phyloP scores from a whole-genome alignment of 2,797 vertebrate genomes.

The Anomalospiza imberbis region DNA sequence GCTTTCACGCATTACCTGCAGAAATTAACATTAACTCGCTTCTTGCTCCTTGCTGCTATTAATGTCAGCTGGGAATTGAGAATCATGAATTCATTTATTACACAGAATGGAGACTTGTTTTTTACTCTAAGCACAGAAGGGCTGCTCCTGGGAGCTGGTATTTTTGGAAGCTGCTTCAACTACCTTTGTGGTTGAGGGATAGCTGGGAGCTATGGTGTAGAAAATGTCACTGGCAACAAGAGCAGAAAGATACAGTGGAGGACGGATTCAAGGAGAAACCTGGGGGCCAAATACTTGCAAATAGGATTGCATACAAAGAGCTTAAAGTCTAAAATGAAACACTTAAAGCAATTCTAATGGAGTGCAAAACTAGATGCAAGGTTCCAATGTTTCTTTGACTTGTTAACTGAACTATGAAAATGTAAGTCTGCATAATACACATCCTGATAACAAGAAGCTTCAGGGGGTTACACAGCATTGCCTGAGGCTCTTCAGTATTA shows the following conservation, averaged over 20 bases:
- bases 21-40: conserved; percentile 80
- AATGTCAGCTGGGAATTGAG: conserved; percentile 78
- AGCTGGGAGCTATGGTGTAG: conserved; percentile 75
- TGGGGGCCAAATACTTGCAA: conserved; percentile 70
- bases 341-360: conserved; percentile 62
- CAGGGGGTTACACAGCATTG: conserved; percentile 60
- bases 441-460: conserved; percentile 59
- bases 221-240: conserved; percentile 75
- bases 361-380: conserved; percentile 33
- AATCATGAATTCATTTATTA: conserved; percentile 82
- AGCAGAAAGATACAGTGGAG: conserved; percentile 63
- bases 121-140: conserved; percentile 73
- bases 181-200: conserved; percentile 80
- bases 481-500: conserved; percentile 54
- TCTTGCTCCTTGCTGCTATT: conserved; percentile 74
- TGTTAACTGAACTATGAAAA: conserved; percentile 72
- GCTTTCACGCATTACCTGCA: conserved; percentile 76
- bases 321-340: conserved; percentile 56
- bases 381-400: conserved; percentile 53
- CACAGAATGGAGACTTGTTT: conserved; percentile 69
- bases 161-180: conserved; percentile 79
- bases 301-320: conserved; percentile 23
- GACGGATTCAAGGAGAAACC: conserved; percentile 77
- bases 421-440: conserved; percentile 45
- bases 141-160: conserved; percentile 77